phyloP scores from a whole-genome alignment of 2,888 invertebrate genomes.

The Nomada lathburiana region DNA sequence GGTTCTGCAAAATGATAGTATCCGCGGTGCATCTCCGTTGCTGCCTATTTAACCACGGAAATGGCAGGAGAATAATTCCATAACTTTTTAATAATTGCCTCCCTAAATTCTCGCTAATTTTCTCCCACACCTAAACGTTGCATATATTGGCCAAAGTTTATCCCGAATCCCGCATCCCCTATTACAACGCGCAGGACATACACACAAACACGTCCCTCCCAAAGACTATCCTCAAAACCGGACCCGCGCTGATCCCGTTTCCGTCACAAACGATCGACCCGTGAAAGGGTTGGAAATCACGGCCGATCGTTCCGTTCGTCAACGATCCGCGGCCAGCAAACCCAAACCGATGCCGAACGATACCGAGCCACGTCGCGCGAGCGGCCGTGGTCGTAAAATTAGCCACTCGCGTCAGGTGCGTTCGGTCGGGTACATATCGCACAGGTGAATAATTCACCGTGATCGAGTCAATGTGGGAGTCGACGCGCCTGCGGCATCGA shows the following conservation, averaged over 20 bases:
- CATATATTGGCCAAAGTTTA: too few species aligned
- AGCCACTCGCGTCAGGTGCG: slow-evolving; percentile 55
- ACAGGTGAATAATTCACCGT: slow-evolving; percentile 48
- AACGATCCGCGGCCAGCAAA: slow-evolving; percentile 17
- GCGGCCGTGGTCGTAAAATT: slow-evolving; percentile 25
- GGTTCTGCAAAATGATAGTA: too few species aligned
- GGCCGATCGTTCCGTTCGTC: too few species aligned
- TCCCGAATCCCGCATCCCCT: too few species aligned
- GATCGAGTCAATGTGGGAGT: slow-evolving; percentile 40
- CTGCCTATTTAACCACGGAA: too few species aligned
- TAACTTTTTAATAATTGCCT: too few species aligned
- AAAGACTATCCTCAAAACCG: not conserved
- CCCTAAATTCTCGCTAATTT: too few species aligned
- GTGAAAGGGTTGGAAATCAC: not conserved
- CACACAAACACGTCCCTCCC: too few species aligned
- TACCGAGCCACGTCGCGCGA: slow-evolving; percentile 10
- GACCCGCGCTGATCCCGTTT: not conserved
- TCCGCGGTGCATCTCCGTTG: too few species aligned
- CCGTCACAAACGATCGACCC: not conserved
- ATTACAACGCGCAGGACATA: too few species aligned
- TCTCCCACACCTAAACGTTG: too few species aligned
- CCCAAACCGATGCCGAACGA: slow-evolving; percentile 19
- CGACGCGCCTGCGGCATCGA: slow-evolving; percentile 55
- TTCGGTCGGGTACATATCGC: slow-evolving; percentile 35
- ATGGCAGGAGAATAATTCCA: too few species aligned